Percentiles rank a stretch among this genome's conserved stretches.
Evolutionary conservation across 2,797 vertebrate genomes (phyloP).

Genomic region (Sebastes cheni): DNA sequence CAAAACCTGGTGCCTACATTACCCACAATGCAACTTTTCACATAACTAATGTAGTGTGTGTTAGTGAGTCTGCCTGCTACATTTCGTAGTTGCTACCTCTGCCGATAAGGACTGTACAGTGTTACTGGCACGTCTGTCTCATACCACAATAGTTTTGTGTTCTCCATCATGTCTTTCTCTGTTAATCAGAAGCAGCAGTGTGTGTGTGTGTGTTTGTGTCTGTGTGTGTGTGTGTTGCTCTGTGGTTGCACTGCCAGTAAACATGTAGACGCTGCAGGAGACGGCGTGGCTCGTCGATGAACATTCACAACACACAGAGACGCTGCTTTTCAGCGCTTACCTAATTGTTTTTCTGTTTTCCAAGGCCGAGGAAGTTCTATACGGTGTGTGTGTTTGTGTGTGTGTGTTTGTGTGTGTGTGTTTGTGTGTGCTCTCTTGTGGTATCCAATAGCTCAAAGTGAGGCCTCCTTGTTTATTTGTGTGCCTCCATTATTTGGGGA

Average conservation of each 20-base stretch:
- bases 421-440: slow-evolving; percentile 20
- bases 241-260: slow-evolving; percentile 63
- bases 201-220: not conserved
- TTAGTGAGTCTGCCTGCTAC: no score
- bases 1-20: no score
- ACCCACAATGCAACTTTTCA: no score
- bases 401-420: no score
- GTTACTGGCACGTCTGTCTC: not conserved
- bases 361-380: slow-evolving; percentile 34
- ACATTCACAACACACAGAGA: slow-evolving; percentile 8
- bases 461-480: slow-evolving; percentile 57
- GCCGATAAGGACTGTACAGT: not conserved
- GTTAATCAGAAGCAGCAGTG: slow-evolving; percentile 59
- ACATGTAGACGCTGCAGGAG: slow-evolving; percentile 48
- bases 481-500: slow-evolving; percentile 38
- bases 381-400: not conserved
- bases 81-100: not conserved
- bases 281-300: slow-evolving; percentile 13
- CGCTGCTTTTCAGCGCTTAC: slow-evolving; percentile 50
- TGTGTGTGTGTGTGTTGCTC: slow-evolving; percentile 6
- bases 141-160: slow-evolving; percentile 20
- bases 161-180: slow-evolving; percentile 23
- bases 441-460: slow-evolving; percentile 36
- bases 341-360: slow-evolving; percentile 60
- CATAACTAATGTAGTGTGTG: no score